Evolutionary conservation across 2,888 invertebrate species (phyloP).

Genomic region (Mesorhabditis belari): DNA sequence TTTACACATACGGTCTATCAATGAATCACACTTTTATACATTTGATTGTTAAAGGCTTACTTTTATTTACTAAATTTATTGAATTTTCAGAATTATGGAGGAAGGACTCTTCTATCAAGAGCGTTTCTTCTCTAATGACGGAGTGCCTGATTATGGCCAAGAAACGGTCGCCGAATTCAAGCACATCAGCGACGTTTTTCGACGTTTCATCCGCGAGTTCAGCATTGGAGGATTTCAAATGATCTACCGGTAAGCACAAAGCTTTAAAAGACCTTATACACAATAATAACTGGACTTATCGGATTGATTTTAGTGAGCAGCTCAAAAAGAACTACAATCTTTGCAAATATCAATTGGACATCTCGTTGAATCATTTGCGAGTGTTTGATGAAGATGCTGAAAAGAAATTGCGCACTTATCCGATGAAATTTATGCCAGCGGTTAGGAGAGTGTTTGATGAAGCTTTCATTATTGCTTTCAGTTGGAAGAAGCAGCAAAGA

Average conservation of each 20-base stretch:
- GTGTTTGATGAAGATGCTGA: slow-evolving; percentile 81
- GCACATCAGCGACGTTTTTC: slow-evolving; percentile 76
- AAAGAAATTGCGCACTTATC: slow-evolving; percentile 80
- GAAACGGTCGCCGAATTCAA: slow-evolving; percentile 47
- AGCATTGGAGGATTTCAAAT: slow-evolving; percentile 90
- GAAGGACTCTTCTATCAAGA: slow-evolving; percentile 16
- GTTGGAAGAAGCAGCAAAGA: slow-evolving; percentile 91
- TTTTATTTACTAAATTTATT: no score
- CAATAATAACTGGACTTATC: background rate
- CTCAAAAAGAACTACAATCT: slow-evolving; percentile 86
- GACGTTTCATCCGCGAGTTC: slow-evolving; percentile 88
- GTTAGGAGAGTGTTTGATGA: slow-evolving; percentile 51
- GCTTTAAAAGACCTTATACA: background rate
- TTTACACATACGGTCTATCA: no score
- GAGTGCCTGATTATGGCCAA: slow-evolving; percentile 43
- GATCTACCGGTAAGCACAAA: slow-evolving; percentile 73
- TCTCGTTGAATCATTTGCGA: slow-evolving; percentile 85
- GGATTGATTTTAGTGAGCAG: slow-evolving; percentile 68
- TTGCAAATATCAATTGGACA: slow-evolving; percentile 78
- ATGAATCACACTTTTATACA: no score
- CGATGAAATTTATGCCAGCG: slow-evolving; percentile 82
- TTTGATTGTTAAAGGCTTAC: no score
- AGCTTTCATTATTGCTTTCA: slow-evolving; percentile 33
- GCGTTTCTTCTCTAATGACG: slow-evolving; percentile 45
- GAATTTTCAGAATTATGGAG: no score